Percentiles rank a stretch among this genome's conserved stretches.
phyloP scores from a whole-genome alignment of 1,140 invertebrate species.

The Sinella curviseta region DNA sequence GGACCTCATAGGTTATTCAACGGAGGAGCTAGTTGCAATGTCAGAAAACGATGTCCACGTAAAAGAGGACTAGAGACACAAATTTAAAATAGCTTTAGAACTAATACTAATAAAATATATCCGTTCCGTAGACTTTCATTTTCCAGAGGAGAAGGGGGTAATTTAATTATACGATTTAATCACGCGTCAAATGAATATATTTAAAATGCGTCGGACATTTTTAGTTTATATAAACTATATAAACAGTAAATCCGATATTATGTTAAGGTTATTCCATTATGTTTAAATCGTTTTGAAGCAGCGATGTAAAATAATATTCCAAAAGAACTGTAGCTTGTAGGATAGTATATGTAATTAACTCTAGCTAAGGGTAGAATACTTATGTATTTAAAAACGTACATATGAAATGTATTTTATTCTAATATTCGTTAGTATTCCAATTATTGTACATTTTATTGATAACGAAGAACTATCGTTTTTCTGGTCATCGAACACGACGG shows the following conservation, averaged over 20 bases:
- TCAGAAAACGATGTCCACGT: slow-evolving; percentile 40
- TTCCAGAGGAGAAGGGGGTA: neutral
- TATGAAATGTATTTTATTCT: neutral
- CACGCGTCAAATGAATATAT: neutral
- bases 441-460: slow-evolving; percentile 5
- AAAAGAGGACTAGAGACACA: slow-evolving; percentile 22
- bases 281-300: neutral
- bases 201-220: too few relatives aligned
- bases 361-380: too few relatives aligned
- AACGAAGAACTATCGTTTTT: slow-evolving; percentile 34
- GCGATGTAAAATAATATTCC: neutral
- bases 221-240: too few relatives aligned
- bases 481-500: slow-evolving; percentile 38
- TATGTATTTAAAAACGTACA: too few relatives aligned
- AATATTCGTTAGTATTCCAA: neutral
- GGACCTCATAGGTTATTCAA: slow-evolving; percentile 46
- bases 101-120: neutral
- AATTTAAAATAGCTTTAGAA: neutral
- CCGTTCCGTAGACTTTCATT: slow-evolving; percentile 3
- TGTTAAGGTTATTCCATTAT: neutral
- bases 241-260: neutral
- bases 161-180: slow-evolving; percentile 1
- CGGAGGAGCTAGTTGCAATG: slow-evolving; percentile 47
- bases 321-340: too few relatives aligned
- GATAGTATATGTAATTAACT: too few relatives aligned